A percentile compares a stretch with the other conserved stretches of the same genome.
phyloP scores from a whole-genome alignment of 2,888 invertebrate genomes.

The Nephrotoma flavescens region DNA sequence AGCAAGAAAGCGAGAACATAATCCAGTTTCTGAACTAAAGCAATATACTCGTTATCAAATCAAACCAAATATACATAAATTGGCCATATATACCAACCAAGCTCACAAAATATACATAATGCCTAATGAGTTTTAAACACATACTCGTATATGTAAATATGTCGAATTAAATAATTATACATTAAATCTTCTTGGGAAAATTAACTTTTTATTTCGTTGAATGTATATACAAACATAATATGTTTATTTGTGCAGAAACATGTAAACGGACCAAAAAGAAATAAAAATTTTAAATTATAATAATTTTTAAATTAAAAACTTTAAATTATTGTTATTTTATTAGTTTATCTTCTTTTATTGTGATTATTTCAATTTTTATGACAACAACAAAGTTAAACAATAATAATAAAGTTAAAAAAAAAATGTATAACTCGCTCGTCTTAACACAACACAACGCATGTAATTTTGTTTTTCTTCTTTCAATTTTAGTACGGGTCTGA shows the following conservation, averaged over 20 bases:
- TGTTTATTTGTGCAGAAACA: background rate
- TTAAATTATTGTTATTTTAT: background rate
- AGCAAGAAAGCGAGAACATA: background rate
- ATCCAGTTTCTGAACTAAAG: background rate
- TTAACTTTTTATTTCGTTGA: background rate
- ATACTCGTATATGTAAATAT: background rate
- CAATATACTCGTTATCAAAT: background rate
- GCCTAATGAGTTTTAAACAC: background rate
- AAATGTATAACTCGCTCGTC: background rate
- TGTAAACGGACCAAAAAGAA: background rate
- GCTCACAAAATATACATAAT: background rate
- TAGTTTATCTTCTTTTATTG: background rate
- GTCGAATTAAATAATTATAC: background rate
- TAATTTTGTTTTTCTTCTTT: background rate
- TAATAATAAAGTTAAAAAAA: background rate
- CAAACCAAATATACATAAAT: background rate
- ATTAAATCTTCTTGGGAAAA: background rate
- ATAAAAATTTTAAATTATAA: background rate
- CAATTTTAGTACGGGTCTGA: background rate
- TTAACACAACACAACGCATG: background rate
- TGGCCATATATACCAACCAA: background rate
- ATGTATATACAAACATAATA: background rate
- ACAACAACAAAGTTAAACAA: background rate
- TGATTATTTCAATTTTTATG: background rate
- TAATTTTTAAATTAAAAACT: background rate